phyloP scores from a whole-genome alignment of 1,140 invertebrate genomes.

The Fopius arisanus region DNA sequence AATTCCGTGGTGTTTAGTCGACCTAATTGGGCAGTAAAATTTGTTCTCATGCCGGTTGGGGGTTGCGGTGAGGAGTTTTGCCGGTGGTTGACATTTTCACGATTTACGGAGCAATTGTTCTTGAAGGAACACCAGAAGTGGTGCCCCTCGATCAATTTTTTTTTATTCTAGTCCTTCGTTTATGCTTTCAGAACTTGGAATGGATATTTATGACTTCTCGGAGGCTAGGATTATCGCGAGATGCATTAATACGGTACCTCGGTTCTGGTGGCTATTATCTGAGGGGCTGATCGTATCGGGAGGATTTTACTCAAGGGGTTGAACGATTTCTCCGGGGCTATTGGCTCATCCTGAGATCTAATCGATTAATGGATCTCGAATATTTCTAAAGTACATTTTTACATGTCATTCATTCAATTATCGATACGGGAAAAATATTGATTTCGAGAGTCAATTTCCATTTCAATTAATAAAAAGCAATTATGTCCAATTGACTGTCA shows the following conservation, averaged over 20 bases:
- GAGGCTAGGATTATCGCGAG: background rate
- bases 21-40: slow-evolving; percentile 28
- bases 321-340: background rate
- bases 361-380: slow-evolving; percentile 12
- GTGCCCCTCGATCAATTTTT: too few relatives aligned
- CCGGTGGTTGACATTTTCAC: slow-evolving; percentile 1
- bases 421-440: too few relatives aligned
- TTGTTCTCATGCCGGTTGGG: slow-evolving; percentile 1
- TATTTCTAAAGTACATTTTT: too few relatives aligned
- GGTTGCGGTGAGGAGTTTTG: background rate
- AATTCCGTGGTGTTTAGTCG: slow-evolving; percentile 18
- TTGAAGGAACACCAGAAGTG: slow-evolving; percentile 17
- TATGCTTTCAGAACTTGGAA: background rate
- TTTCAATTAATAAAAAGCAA: too few relatives aligned
- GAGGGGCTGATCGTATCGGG: background rate
- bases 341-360: background rate
- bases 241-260: background rate
- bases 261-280: background rate
- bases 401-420: too few relatives aligned
- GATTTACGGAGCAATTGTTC: slow-evolving; percentile 21
- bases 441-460: too few relatives aligned
- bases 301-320: slow-evolving; percentile 7
- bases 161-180: background rate
- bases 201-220: slow-evolving; percentile 26
- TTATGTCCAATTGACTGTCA: too few relatives aligned